These are phyloP conservation scores for Prochilodus magdalenae DNA, from an alignment of 2,113 vertebrate species.

Conservation along the genomic window DNA sequence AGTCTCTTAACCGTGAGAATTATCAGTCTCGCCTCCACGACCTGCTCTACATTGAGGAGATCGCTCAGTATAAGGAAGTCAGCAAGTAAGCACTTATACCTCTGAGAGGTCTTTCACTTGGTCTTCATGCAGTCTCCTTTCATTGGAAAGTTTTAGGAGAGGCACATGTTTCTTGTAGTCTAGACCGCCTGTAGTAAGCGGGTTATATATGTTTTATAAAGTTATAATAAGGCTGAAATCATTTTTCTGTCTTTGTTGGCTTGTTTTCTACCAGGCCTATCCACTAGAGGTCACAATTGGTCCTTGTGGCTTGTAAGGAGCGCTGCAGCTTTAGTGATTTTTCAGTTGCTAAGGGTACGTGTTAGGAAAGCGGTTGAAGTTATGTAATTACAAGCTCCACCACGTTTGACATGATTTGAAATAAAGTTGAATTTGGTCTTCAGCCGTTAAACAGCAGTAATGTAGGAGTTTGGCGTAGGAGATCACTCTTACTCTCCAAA, in stretches of 20 bases:
- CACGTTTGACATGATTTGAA: slow-evolving; percentile 1
- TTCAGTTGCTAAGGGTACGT: background rate
- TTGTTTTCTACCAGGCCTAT: background rate
- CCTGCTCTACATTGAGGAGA: slow-evolving; percentile 98
- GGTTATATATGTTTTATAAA: no score
- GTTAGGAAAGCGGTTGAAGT: background rate
- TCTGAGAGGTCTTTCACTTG: no score
- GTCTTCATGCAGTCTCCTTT: no score
- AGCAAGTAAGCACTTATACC: slow-evolving; percentile 89
- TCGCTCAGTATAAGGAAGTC: slow-evolving; percentile 99
- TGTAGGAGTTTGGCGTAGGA: background rate
- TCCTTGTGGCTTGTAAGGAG: slow-evolving; percentile 5
- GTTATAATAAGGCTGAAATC: background rate
- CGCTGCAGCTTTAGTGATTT: background rate
- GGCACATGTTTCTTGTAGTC: no score
- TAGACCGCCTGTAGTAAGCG: no score
- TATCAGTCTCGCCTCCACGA: slow-evolving; percentile 96
- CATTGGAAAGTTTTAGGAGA: no score
- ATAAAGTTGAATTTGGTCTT: background rate
- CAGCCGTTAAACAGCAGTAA: background rate
- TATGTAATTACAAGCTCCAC: background rate
- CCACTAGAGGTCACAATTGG: slow-evolving; percentile 55
- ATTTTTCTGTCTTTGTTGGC: background rate
- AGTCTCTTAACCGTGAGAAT: slow-evolving; percentile 93
- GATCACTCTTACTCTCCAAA: slow-evolving; percentile 1